These are phyloP conservation scores for Serranus cabrilla DNA, from an alignment of 2,797 vertebrate genomes.

Conservation along the genomic window DNA sequence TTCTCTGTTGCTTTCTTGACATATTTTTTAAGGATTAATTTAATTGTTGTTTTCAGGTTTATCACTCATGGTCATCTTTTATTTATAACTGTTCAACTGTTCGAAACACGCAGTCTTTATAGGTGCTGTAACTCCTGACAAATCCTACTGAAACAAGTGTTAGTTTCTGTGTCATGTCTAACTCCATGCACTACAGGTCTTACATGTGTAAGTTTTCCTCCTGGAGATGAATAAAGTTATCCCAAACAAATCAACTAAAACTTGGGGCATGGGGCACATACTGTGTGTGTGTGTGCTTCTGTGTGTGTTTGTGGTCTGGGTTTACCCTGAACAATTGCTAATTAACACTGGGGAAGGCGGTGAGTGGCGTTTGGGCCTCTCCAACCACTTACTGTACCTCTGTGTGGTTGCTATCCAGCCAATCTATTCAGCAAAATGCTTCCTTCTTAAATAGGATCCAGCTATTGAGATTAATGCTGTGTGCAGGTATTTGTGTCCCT, in stretches of 20 bases:
- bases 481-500: conserved; percentile 78
- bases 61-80: neutral
- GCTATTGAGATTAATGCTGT: conserved; percentile 84
- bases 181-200: neutral
- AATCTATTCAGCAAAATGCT: conserved; percentile 77
- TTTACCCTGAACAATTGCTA: conserved; percentile 37
- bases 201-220: neutral
- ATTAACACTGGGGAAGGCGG: conserved; percentile 53
- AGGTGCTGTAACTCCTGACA: neutral
- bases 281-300: conserved; percentile 9
- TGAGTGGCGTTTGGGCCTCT: conserved; percentile 55
- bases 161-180: neutral
- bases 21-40: neutral
- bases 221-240: conserved; percentile 2
- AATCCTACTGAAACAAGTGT: no score
- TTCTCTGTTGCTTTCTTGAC: neutral
- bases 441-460: conserved; percentile 73
- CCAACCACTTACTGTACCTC: conserved; percentile 52
- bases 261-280: neutral
- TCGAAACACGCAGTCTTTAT: neutral
- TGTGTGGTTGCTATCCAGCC: conserved; percentile 47
- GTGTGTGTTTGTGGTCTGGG: conserved; percentile 32
- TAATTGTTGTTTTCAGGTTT: neutral
- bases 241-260: conserved; percentile 24
- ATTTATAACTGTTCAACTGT: neutral